A percentile compares a stretch with the other conserved stretches of the same genome.
phyloP scores from a whole-genome alignment of 2,113 vertebrate genomes.

The Paramormyrops kingsleyae region DNA sequence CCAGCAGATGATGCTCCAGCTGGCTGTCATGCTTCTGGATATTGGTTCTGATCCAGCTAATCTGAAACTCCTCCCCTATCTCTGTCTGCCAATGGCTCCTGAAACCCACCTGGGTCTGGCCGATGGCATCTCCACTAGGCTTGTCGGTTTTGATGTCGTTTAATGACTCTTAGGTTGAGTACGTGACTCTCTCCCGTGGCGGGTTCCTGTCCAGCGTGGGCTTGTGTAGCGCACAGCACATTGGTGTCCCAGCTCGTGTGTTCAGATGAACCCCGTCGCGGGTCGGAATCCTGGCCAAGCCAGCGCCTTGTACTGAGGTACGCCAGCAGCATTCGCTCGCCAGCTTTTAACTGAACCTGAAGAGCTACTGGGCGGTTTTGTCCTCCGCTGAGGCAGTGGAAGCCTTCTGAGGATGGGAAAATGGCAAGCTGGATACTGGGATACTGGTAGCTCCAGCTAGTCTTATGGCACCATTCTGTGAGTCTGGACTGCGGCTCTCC shows the following conservation, averaged over 20 bases:
- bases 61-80: neutral
- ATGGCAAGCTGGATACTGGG: neutral
- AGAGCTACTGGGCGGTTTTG: neutral
- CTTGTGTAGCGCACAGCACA: accelerated
- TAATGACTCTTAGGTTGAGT: slow-evolving; percentile 55
- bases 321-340: neutral
- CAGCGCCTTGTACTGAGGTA: neutral
- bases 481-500: neutral
- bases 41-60: neutral
- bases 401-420: neutral
- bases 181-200: neutral
- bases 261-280: neutral
- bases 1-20: neutral
- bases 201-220: neutral
- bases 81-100: neutral
- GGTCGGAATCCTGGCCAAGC: neutral
- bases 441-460: neutral
- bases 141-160: slow-evolving; percentile 64
- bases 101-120: neutral
- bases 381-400: neutral
- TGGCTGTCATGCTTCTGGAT: neutral
- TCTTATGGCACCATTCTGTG: neutral
- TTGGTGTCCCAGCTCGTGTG: neutral
- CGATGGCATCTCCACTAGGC: slow-evolving; percentile 23
- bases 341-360: neutral